Percentiles rank a stretch among this genome's conserved stretches.
These are phyloP conservation scores for Scatophagus argus DNA, from an alignment of 2,113 vertebrate genomes.

Conservation along the genomic window DNA sequence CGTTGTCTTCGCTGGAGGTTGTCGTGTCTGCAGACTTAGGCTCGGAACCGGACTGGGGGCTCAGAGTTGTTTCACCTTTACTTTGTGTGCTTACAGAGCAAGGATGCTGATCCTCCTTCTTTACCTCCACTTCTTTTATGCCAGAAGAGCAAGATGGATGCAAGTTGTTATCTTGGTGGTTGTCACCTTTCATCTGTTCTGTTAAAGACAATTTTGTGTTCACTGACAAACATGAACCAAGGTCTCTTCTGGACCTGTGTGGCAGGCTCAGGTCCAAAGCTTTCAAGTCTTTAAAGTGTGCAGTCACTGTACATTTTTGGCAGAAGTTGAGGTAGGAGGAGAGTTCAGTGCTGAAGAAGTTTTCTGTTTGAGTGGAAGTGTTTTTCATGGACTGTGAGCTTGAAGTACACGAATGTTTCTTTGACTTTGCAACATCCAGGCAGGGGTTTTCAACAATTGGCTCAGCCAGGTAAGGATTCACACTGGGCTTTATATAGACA, in stretches of 20 bases:
- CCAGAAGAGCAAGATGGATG: background rate
- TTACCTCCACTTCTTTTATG: background rate
- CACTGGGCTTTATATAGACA: background rate
- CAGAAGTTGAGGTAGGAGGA: conserved; percentile 69
- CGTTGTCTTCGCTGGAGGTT: conserved; percentile 73
- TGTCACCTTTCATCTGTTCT: background rate
- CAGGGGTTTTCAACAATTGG: background rate
- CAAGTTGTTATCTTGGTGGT: background rate
- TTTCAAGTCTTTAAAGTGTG: background rate
- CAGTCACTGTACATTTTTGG: background rate
- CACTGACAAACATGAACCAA: background rate
- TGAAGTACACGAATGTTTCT: background rate
- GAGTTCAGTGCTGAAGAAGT: conserved; percentile 78
- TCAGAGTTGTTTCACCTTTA: conserved; percentile 5
- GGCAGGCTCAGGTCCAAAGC: conserved; percentile 82
- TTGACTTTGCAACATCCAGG: background rate
- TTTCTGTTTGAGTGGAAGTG: conserved; percentile 82
- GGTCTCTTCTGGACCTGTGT: conserved; percentile 55
- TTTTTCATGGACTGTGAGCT: conserved; percentile 1
- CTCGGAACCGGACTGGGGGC: conserved; percentile 28
- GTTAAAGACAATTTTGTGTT: background rate
- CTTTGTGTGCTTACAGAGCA: background rate
- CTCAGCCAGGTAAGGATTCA: conserved; percentile 16
- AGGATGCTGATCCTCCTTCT: background rate
- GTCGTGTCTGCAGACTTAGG: conserved; percentile 56